Evolutionary conservation across 2,113 vertebrate species (phyloP).

Genomic region (Mobula hypostoma): DNA sequence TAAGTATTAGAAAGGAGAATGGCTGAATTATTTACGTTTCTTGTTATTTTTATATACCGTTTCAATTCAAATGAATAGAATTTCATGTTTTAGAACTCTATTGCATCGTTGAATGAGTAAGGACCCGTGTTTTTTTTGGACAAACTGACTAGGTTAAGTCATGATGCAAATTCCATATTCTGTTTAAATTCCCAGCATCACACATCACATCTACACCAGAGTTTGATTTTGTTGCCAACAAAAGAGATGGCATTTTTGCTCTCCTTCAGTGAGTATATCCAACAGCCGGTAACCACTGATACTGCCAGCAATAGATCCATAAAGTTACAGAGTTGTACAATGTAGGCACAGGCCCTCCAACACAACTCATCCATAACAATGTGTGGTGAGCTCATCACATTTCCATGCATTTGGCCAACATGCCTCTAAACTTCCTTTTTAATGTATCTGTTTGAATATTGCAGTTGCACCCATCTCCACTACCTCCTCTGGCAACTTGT

Average conservation of each 20-base stretch:
- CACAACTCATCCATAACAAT: too few relatives aligned
- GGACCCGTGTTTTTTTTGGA: not conserved
- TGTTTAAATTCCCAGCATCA: not conserved
- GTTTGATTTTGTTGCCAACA: not conserved
- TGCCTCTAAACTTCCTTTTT: too few relatives aligned
- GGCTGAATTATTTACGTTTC: slow-evolving; percentile 24
- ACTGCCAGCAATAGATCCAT: not conserved
- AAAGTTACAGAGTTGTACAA: not conserved
- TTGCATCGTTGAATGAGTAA: not conserved
- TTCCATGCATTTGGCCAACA: too few relatives aligned
- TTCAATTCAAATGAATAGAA: slow-evolving; percentile 5
- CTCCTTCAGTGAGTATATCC: not conserved
- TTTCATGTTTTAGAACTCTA: not conserved
- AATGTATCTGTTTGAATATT: too few relatives aligned
- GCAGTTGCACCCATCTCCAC: too few relatives aligned
- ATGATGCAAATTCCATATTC: not conserved
- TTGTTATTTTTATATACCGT: not conserved
- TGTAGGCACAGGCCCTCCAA: too few relatives aligned
- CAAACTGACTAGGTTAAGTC: not conserved
- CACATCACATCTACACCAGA: not conserved
- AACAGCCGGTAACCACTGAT: not conserved
- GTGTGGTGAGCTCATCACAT: too few relatives aligned
- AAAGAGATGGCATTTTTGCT: not conserved
- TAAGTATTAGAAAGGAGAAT: slow-evolving; percentile 3
- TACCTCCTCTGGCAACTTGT: too few relatives aligned